Conservation (phyloP, 1,140 invertebrate genomes). For the Drosophila ohnishii region DNA sequence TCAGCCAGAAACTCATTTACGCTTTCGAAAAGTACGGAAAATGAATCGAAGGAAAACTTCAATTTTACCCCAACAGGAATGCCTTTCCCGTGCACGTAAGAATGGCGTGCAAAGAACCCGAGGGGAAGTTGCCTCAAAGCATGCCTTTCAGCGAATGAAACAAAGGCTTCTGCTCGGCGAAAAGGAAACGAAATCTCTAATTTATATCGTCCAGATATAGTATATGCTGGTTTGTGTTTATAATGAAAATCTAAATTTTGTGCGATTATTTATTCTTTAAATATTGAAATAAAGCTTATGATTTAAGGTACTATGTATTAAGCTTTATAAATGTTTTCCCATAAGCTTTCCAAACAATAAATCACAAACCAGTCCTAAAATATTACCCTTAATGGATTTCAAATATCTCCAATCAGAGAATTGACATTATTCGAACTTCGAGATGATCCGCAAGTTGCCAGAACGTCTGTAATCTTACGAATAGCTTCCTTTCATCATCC, state of each 20-base stretch:
- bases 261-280: neutral
- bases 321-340: neutral
- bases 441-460: slow-evolving; percentile 6
- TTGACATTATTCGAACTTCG: neutral
- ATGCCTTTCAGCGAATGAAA: slow-evolving; percentile 29
- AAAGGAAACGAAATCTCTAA: slow-evolving; percentile 36
- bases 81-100: slow-evolving; percentile 44
- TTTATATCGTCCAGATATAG: slow-evolving; percentile 10
- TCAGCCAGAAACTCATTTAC: slow-evolving; percentile 68
- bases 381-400: neutral
- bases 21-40: slow-evolving; percentile 31
- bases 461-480: slow-evolving; percentile 13
- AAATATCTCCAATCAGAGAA: neutral
- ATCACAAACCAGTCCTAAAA: neutral
- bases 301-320: too few relatives aligned
- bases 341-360: neutral
- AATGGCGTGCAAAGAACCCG: slow-evolving; percentile 40
- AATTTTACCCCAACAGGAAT: slow-evolving; percentile 45
- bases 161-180: slow-evolving; percentile 24
- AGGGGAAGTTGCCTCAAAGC: slow-evolving; percentile 41
- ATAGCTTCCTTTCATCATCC: slow-evolving; percentile 10
- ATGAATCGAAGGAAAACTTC: slow-evolving; percentile 57
- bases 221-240: neutral
- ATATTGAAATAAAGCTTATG: neutral
- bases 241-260: neutral